A percentile compares a stretch with the other conserved stretches of the same genome.
phyloP scores from a whole-genome alignment of 2,797 vertebrate genomes.

The Coilia nasus region DNA sequence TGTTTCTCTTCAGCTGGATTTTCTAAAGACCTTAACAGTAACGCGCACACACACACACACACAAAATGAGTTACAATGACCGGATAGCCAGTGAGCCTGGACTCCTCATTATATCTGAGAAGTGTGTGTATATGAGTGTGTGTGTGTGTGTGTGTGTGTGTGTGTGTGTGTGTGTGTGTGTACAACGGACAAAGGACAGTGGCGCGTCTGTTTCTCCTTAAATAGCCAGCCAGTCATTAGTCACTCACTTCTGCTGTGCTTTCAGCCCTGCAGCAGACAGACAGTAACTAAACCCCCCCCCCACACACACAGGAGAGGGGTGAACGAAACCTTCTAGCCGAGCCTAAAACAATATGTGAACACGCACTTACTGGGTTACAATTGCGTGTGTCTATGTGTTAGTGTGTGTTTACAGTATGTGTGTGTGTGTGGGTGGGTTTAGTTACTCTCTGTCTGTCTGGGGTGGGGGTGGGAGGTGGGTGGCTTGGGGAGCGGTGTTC shows the following conservation, averaged over 20 bases:
- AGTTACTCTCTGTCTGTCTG: neutral
- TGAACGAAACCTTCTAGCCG: neutral
- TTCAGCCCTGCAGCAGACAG: slow-evolving; percentile 1
- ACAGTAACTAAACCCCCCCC: neutral
- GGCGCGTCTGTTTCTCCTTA: slow-evolving; percentile 12
- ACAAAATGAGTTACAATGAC: neutral
- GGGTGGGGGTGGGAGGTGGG: neutral
- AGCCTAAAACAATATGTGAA: neutral
- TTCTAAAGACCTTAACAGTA: neutral
- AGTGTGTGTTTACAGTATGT: neutral
- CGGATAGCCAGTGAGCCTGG: neutral
- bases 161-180: neutral
- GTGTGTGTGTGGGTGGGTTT: neutral
- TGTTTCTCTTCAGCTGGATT: neutral
- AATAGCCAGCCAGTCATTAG: slow-evolving; percentile 21
- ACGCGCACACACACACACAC: neutral
- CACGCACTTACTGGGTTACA: neutral
- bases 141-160: slow-evolving; percentile 7
- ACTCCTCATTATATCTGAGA: neutral
- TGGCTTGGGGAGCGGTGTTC: neutral
- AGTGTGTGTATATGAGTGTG: neutral
- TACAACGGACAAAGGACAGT: neutral
- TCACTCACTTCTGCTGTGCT: neutral
- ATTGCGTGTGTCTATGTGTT: neutral
- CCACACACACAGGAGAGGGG: neutral